Base-by-base conservation (phyloP, 2,113 vertebrate species). In the Zosterops pallidus region DNA sequence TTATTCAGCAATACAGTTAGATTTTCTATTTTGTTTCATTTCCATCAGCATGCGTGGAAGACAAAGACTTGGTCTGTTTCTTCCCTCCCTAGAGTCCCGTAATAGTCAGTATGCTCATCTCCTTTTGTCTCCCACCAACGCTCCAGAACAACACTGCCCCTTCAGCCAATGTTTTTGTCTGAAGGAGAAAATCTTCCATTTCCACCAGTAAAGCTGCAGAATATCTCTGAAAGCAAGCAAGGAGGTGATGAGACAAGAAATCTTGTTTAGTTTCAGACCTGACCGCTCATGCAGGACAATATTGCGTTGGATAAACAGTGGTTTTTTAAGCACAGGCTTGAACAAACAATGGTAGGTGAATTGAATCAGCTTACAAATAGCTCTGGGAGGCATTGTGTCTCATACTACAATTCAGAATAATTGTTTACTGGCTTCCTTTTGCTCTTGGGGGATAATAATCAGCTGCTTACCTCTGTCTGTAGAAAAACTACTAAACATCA, bases 261-360 rank as follows among this genome's bases (percentile, higher is more conserved):
- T 1, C 28, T 79, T 33, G 19, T 68, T 91, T 0, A 0, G 44
- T 82, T 89, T 87, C 44, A 76, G 62, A 89, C 46, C 62, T 82
- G 70, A 65, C 53, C 0, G 0, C 49, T 90, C 60, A 53, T 39
- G 65, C 60, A 64, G 1, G 1, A 71, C 9, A 2, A 26, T 33
- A 67, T 91, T 87, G 57, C 67, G 62, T 91, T 69, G 65, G 70
- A 90, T 90, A 94, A 96, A 93, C 74, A 57, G 22, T 35, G 37
- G 37, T 5, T 80, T 88, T 89, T 85, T 82, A 84, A 96, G 62
- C 31, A 52, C 78, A 49, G 46, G 81, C 83, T 81, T 77, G 83
- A 95, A 77, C 91, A 89, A 96, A 93, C 84, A 90, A 31, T 76
- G 29, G 47, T 79, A 60, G 78, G 92, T 64, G 95, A 94, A 94